These are phyloP conservation scores for Scarus forsteni DNA, from an alignment of 2,797 vertebrate species.

Conservation along the genomic window DNA sequence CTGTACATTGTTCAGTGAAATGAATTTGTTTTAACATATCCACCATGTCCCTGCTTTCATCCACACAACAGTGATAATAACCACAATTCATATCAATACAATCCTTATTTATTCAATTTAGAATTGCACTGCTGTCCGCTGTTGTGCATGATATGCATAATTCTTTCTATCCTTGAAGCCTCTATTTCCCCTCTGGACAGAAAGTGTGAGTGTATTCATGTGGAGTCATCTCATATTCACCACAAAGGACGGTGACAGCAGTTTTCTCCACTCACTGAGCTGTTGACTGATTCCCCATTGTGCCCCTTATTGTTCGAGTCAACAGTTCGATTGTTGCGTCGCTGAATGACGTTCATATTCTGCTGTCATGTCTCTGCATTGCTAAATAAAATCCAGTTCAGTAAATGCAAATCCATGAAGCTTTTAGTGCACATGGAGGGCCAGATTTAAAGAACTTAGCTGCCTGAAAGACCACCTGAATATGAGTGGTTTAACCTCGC, in stretches of 20 bases:
- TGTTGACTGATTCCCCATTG: conserved; percentile 18
- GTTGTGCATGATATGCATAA: conserved; percentile 31
- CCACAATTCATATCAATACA: conserved; percentile 26
- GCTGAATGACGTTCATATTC: conserved; percentile 30
- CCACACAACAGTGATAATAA: conserved; percentile 13
- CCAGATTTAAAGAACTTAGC: background rate
- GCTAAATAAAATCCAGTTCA: conserved; percentile 21
- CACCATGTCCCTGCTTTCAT: conserved; percentile 8
- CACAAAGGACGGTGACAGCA: conserved; percentile 50
- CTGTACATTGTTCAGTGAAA: background rate
- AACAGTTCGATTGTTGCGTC: conserved; percentile 37
- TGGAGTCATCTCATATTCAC: conserved; percentile 36
- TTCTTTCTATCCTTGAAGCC: conserved; percentile 33
- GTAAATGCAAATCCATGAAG: conserved; percentile 1
- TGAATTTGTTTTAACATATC: background rate
- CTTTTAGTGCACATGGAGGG: background rate
- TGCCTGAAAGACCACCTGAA: no score
- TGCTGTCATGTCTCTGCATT: conserved; percentile 8
- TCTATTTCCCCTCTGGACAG: conserved; percentile 54
- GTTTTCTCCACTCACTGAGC: conserved; percentile 13
- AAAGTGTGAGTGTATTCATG: conserved; percentile 43
- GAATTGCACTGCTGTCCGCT: conserved; percentile 18
- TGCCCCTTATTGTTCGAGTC: conserved; percentile 33
- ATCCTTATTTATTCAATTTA: conserved; percentile 47
- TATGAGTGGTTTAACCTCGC: no score